Evolutionary conservation across 2,113 vertebrate species (phyloP).

Genomic region (Odocoileus hemionus): DNA sequence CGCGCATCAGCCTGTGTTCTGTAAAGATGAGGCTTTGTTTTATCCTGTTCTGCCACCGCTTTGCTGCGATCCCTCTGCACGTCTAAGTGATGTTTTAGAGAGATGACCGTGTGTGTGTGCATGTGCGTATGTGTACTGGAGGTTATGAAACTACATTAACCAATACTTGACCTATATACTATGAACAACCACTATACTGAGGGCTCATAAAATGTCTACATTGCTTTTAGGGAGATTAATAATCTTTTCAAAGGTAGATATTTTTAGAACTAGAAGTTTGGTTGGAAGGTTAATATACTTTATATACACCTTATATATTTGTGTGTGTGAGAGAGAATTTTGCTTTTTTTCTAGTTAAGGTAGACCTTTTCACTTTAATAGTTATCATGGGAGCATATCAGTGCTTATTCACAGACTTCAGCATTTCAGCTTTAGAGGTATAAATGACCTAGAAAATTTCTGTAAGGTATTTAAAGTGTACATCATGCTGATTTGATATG

Average conservation of each 20-base stretch:
- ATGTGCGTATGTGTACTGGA: background rate
- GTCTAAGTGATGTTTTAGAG: background rate
- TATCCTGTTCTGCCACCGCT: background rate
- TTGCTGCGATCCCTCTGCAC: fast-evolving
- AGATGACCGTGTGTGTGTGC: too few species aligned
- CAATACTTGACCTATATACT: background rate
- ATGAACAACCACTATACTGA: fast-evolving
- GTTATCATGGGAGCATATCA: background rate
- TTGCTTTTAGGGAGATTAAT: background rate
- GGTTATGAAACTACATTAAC: background rate
- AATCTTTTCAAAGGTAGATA: background rate
- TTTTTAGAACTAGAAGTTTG: background rate
- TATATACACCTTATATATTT: background rate
- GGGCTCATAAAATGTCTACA: background rate
- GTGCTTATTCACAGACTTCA: too few species aligned
- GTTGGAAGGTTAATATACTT: background rate
- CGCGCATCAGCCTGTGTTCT: fast-evolving
- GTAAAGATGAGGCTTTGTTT: background rate
- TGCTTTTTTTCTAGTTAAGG: background rate
- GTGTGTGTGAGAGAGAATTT: background rate
- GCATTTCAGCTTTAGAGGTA: background rate
- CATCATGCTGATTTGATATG: fast-evolving
- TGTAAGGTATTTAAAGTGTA: background rate
- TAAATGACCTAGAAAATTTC: background rate
- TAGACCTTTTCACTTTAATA: background rate